Conservation (phyloP, 1,140 invertebrate genomes). For the Drosophila sproati region DNA sequence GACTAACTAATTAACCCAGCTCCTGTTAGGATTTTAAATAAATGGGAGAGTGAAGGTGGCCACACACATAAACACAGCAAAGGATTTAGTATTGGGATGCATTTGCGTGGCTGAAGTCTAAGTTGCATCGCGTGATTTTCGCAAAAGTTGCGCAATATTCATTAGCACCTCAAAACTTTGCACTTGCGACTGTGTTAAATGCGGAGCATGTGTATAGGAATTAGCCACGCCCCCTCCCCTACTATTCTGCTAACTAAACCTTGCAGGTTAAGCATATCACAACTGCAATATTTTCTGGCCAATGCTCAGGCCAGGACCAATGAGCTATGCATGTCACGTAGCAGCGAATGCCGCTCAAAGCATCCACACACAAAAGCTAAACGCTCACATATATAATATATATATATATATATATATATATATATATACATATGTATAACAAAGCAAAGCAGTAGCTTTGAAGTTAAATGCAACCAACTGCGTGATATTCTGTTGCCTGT, state of each 20-base stretch:
- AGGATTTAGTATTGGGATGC: constrained; percentile 53
- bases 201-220: constrained; percentile 42
- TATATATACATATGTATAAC: not conserved
- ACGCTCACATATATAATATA: not conserved
- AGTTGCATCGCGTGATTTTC: constrained; percentile 45
- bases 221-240: not conserved
- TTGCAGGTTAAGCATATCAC: constrained; percentile 74
- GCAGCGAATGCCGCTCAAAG: constrained; percentile 53
- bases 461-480: not conserved
- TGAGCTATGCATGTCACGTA: constrained; percentile 80
- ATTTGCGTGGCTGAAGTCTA: constrained; percentile 30
- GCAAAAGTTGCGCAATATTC: constrained; percentile 73
- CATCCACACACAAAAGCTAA: constrained; percentile 13
- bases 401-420: not conserved
- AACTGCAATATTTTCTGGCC: constrained; percentile 76
- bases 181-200: constrained; percentile 15
- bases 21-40: constrained; percentile 13
- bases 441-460: constrained; percentile 8
- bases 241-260: not conserved
- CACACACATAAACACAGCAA: constrained; percentile 5
- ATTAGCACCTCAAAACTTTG: constrained; percentile 67
- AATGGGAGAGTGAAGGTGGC: not conserved
- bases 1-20: constrained; percentile 54
- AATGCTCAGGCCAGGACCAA: constrained; percentile 55
- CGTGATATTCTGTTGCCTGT: not conserved